Evolutionary conservation across 1,140 invertebrate species (phyloP).

Genomic region (Polyergus mexicanus): DNA sequence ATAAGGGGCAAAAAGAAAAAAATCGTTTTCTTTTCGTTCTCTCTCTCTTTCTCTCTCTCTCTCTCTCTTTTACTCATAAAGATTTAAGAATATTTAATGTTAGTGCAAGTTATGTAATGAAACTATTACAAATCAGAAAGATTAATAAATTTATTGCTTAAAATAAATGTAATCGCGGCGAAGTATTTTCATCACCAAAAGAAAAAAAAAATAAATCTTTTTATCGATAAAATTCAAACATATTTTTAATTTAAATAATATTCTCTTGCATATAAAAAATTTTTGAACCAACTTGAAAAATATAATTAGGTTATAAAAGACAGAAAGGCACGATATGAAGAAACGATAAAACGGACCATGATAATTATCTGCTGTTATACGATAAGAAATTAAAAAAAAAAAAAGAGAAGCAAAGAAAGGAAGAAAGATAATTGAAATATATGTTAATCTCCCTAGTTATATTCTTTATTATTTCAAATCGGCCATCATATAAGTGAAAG

Average conservation of each 20-base stretch:
- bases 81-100: neutral
- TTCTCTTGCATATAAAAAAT: neutral
- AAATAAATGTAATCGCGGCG: neutral
- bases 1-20: too few species aligned
- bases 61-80: neutral
- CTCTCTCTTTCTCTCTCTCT: too few species aligned
- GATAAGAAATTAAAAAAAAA: neutral
- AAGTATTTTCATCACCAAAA: neutral
- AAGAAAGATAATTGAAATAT: neutral
- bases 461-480: neutral
- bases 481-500: neutral
- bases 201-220: neutral
- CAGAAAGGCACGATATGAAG: neutral
- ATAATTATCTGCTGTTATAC: neutral
- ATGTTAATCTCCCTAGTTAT: too few species aligned
- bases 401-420: neutral
- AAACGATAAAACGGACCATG: neutral
- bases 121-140: neutral
- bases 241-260: neutral
- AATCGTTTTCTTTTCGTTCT: too few species aligned
- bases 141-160: neutral
- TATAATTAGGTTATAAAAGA: conserved; percentile 30
- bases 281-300: neutral
- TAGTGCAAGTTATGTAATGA: neutral
- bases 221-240: neutral